These are phyloP conservation scores for Caenorhabditis brenneri DNA, from an alignment of 1,140 invertebrate species.

Conservation along the genomic window DNA sequence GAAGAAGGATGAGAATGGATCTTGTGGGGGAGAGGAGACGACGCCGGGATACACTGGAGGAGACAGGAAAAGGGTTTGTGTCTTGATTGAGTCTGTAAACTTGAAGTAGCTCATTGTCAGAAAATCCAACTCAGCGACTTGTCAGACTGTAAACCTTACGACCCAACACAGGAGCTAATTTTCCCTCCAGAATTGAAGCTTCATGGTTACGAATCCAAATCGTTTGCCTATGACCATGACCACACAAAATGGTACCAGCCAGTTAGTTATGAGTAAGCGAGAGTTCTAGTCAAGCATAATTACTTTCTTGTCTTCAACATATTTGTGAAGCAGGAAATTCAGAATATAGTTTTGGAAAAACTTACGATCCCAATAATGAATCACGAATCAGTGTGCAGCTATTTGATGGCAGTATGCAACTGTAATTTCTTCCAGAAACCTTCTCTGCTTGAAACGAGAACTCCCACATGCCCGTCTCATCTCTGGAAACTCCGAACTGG, in stretches of 20 bases:
- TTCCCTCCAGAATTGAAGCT: conserved; percentile 89
- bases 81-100: background rate
- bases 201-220: conserved; percentile 72
- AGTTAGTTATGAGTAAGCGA: conserved; percentile 73
- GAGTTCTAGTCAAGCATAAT: background rate
- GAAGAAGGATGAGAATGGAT: conserved; percentile 46
- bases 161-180: conserved; percentile 86
- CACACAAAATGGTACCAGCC: conserved; percentile 83
- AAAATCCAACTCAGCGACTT: conserved; percentile 74
- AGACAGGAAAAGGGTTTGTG: conserved; percentile 57
- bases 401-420: too few relatives aligned
- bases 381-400: too few relatives aligned
- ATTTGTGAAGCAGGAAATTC: too few relatives aligned
- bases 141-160: conserved; percentile 80
- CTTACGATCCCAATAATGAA: too few relatives aligned
- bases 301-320: too few relatives aligned
- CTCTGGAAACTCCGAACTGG: conserved; percentile 92
- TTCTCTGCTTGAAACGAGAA: conserved; percentile 80
- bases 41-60: conserved; percentile 51
- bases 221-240: conserved; percentile 78
- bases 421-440: conserved; percentile 71
- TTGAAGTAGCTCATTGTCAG: background rate
- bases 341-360: too few relatives aligned
- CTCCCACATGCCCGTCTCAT: conserved; percentile 84
- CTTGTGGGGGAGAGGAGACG: conserved; percentile 72